Base-by-base conservation (phyloP, 2,797 vertebrate genomes). In the Lepilemur septentrionalis region DNA sequence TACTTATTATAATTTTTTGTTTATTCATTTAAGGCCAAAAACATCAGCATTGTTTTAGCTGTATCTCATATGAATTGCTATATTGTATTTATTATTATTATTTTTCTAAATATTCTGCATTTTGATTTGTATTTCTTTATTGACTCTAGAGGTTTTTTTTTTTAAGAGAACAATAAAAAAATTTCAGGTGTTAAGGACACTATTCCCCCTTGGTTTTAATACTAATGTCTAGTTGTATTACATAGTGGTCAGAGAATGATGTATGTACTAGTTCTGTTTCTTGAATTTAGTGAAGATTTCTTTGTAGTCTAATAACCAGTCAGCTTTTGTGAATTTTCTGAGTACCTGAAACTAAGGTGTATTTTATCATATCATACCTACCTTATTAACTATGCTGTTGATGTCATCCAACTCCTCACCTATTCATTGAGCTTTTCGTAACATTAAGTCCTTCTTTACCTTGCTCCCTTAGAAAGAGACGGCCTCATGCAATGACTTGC, bases 81-180 rank as follows among this genome's bases (percentile, higher is more conserved):
- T 78, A 15, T 78, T 92, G 61, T 75, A 30, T 23, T 48, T 63
- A 35, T 57, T 72, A n/a, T 41, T 70, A 38, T 84, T 84, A 61
- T 82, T 82, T 43, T 43, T 79, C 41, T 67, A 89, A 84, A 79
- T 92, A 73, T 32, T 55, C 30, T 85, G 17, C 17, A 67, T 46
- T 79, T 75, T 92, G 17, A 48, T 83, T 70, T 88, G 20, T 79
- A 70, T 81, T 89, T 94, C 12, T 93, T 70, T 69, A 59, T 80
- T 82, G 57, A 43, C 38, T 84, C 41, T 65, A 70, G 61, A 83
- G 52, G 46, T 6, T 43, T 72, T 70, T 67, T 67, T 55, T 69
- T 38, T 41, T 38, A 38, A 87, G n/a, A 88, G 59, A 92, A 69
- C 7, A 88, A 78, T 92, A 89, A 76, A 57, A 69, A 73, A 25